Percentiles rank a stretch among this genome's conserved stretches.
phyloP scores from a whole-genome alignment of 2,113 vertebrate species.

The Herpetotheres cachinnans region DNA sequence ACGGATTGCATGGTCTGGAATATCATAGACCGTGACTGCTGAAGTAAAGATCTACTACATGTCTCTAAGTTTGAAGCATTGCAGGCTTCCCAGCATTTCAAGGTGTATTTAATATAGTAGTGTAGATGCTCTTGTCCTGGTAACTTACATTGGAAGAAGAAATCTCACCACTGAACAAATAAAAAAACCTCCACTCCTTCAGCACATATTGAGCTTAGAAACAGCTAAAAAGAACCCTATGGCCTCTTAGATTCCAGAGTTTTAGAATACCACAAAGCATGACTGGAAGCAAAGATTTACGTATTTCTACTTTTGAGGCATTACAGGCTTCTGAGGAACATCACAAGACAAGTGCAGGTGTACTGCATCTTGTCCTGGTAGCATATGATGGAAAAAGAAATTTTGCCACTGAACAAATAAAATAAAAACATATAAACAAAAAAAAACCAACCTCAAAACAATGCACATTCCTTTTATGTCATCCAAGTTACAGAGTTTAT shows the following conservation, averaged over 20 bases:
- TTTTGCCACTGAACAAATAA: neutral
- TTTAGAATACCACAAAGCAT: neutral
- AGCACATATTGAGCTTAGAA: neutral
- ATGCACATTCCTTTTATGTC: neutral
- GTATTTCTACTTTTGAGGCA: neutral
- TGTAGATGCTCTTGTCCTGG: neutral
- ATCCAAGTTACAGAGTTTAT: neutral
- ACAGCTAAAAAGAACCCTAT: neutral
- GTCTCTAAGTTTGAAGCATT: rapidly evolving
- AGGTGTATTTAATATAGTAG: neutral
- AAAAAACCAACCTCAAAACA: neutral
- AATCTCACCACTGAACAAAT: neutral
- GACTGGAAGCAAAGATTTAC: neutral
- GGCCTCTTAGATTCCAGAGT: neutral
- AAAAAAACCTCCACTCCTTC: neutral
- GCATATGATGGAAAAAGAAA: neutral
- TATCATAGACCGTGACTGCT: neutral
- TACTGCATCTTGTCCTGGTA: neutral
- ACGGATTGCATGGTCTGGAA: neutral
- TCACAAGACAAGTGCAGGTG: rapidly evolving
- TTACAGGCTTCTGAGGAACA: neutral
- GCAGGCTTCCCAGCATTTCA: neutral
- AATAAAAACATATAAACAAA: neutral
- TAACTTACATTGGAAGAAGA: neutral
- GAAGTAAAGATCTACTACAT: rapidly evolving